Evolutionary conservation across 1,140 invertebrate species (phyloP).

Genomic region (Trichonephila clavipes): DNA sequence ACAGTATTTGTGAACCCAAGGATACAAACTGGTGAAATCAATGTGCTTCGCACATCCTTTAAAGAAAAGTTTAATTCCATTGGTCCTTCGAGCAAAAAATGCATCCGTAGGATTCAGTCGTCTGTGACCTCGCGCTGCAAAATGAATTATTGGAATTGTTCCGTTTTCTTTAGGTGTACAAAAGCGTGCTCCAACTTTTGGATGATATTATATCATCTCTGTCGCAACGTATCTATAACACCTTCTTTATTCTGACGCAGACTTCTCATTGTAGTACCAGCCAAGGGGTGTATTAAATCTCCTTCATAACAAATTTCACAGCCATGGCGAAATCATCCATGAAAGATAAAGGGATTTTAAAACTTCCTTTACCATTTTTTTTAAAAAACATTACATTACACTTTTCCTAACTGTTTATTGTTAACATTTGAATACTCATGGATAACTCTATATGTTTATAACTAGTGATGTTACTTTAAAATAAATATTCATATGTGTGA

Average conservation of each 20-base stretch:
- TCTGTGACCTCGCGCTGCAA: not conserved
- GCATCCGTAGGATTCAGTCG: slow-evolving; percentile 8
- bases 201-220: not conserved
- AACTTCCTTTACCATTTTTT: not conserved
- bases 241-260: not conserved
- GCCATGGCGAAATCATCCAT: too few relatives aligned
- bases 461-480: too few relatives aligned
- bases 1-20: too few relatives aligned
- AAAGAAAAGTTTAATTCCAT: not conserved
- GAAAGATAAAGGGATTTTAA: not conserved
- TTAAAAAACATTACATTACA: not conserved
- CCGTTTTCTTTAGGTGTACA: not conserved
- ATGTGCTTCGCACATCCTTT: not conserved
- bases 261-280: not conserved
- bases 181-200: slow-evolving; percentile 36
- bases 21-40: too few relatives aligned
- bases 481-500: too few relatives aligned
- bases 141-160: not conserved
- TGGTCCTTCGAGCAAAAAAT: slow-evolving; percentile 30
- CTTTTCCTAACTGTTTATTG: too few relatives aligned
- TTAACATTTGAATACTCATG: too few relatives aligned
- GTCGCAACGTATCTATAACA: not conserved
- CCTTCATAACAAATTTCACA: not conserved
- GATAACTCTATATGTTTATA: too few relatives aligned
- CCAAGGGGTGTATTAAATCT: not conserved